These are phyloP conservation scores for Boloria euphrosyne DNA, from an alignment of 2,888 invertebrate genomes.

Conservation along the genomic window DNA sequence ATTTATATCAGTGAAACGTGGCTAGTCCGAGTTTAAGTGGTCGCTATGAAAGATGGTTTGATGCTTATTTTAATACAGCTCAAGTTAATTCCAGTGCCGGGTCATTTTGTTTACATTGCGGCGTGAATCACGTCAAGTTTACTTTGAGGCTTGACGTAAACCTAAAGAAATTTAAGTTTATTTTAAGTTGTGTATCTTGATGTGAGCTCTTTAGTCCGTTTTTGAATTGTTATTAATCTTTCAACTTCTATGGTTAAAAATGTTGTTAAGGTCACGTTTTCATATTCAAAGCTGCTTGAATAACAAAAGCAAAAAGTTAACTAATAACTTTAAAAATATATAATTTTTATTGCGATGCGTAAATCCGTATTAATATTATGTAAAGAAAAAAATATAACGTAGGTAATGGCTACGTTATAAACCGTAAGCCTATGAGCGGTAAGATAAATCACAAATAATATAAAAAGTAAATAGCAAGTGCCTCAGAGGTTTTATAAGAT, in stretches of 20 bases:
- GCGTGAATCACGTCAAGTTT: constrained; percentile 63
- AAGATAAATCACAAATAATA: background rate
- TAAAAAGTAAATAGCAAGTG: background rate
- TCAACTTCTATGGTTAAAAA: too few species aligned
- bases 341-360: too few species aligned
- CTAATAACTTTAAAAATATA: too few species aligned
- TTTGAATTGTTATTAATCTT: background rate
- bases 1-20: constrained; percentile 64
- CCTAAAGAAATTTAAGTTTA: constrained; percentile 39
- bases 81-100: constrained; percentile 61
- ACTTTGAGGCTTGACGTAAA: constrained; percentile 54
- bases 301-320: too few species aligned
- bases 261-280: too few species aligned
- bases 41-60: constrained; percentile 55
- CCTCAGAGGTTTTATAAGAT: constrained; percentile 9
- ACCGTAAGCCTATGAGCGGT: too few species aligned
- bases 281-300: too few species aligned
- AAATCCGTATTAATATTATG: too few species aligned
- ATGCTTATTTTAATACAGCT: constrained; percentile 69
- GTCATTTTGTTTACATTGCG: constrained; percentile 66
- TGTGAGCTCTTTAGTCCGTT: constrained; percentile 5
- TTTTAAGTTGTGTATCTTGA: constrained; percentile 21
- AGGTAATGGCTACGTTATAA: too few species aligned
- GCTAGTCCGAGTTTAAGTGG: constrained; percentile 56
- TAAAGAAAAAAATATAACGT: too few species aligned